Evolutionary conservation across 1,140 invertebrate species (phyloP).

Genomic region (Drosophila lacteicornis): DNA sequence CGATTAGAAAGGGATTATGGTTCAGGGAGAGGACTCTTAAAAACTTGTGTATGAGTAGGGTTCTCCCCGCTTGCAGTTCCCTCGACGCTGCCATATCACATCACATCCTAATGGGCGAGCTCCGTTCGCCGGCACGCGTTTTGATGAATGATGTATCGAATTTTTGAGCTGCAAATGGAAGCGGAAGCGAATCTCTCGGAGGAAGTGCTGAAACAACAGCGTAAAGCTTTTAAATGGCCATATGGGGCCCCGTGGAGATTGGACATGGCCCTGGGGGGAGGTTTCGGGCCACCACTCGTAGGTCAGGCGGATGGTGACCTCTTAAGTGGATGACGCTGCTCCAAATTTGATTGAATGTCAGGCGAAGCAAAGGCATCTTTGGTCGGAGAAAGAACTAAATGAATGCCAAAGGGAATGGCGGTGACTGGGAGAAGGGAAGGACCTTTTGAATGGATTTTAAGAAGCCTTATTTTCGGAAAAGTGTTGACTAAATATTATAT

Average conservation of each 20-base stretch:
- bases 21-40: slow-evolving; percentile 30
- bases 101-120: slow-evolving; percentile 48
- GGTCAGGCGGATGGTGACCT: slow-evolving; percentile 41
- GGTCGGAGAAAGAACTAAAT: not conserved
- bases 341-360: slow-evolving; percentile 48
- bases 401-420: not conserved
- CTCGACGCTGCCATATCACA: slow-evolving; percentile 13
- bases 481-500: not conserved
- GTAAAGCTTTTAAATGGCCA: slow-evolving; percentile 78
- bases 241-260: slow-evolving; percentile 56
- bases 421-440: too few relatives aligned
- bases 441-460: not conserved
- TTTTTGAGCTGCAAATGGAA: slow-evolving; percentile 69
- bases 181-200: slow-evolving; percentile 47
- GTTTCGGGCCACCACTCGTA: slow-evolving; percentile 3
- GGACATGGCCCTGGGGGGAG: slow-evolving; percentile 42
- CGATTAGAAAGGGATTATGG: slow-evolving; percentile 81
- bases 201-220: slow-evolving; percentile 76
- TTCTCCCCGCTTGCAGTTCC: slow-evolving; percentile 4
- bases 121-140: slow-evolving; percentile 61
- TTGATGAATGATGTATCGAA: slow-evolving; percentile 81
- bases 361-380: slow-evolving; percentile 3
- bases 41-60: slow-evolving; percentile 52
- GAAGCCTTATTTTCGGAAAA: fast-evolving
- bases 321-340: slow-evolving; percentile 55